Evolutionary conservation across 2,888 invertebrate genomes (phyloP), one percentile per base, ranked within the genome.

Genomic region (Eubasilissa splendida): DNA sequence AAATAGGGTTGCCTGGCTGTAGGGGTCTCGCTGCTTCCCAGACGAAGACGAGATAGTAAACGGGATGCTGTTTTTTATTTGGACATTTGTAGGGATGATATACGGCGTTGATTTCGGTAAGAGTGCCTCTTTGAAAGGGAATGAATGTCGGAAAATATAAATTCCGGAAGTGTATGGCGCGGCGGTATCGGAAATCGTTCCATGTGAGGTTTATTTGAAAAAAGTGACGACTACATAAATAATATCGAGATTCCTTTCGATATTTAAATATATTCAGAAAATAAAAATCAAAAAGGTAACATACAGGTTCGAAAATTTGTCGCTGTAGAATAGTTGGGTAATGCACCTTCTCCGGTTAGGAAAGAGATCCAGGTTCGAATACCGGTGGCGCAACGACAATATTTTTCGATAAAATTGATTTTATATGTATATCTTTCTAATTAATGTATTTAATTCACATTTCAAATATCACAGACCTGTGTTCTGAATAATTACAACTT

Each of bases 41-140:
- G 60, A 60, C 58, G 65, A 56, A 80, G 59, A 80, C 76, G 71
- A 59, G 53, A 70, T 77, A 59, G 59, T 59, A 42, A 60, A 74
- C 65, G 76, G 76, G 75, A 56, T 70, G 71, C 70, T 73, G 76
- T 79, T 66, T 77, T 78, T 78, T 78, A 81, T 79, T 78, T 81
- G 76, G 59, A 60, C 75, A 71, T 79, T 79, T 79, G 80, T 77
- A 60, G 73, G 66, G 76, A 80, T 83, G 83, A 81, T 81, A 79
- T 79, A 83, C 80, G 80, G 79, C 77, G 65, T 59, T 79, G 80
- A 79, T 80, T 80, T 76, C 73, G 77, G 76, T 50, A 65, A 58
- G 79, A 79, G 81, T 66, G 78, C 78, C 75, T 78, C 78, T 70
- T 77, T 65, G 66, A 74, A 78, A 78, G 71, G 80, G 74, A 81